Percentiles rank a stretch among this genome's conserved stretches.
Evolutionary conservation across 1,140 invertebrate species (phyloP).

Genomic region (Drosophila ironensis): DNA sequence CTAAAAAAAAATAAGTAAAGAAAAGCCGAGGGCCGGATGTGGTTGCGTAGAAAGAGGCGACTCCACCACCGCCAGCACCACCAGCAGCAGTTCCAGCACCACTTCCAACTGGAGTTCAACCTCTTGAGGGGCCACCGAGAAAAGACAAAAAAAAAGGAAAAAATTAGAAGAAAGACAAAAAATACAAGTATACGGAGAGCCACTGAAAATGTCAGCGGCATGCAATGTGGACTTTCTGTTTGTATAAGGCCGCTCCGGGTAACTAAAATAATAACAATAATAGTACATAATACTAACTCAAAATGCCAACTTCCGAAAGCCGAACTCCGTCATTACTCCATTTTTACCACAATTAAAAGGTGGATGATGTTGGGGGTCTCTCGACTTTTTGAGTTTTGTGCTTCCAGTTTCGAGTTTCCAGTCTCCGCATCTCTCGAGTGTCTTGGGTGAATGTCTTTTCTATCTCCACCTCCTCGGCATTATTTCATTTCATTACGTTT

Average conservation of each 20-base stretch:
- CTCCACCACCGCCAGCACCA: slow-evolving; percentile 8
- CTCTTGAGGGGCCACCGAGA: slow-evolving; percentile 2
- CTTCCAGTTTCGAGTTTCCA: background rate
- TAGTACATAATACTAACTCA: slow-evolving; percentile 67
- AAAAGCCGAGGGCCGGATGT: slow-evolving; percentile 58
- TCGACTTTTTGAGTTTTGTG: slow-evolving; percentile 4
- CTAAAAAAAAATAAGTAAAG: slow-evolving; percentile 8
- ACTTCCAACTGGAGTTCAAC: background rate
- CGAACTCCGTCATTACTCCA: slow-evolving; percentile 55
- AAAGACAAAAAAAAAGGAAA: background rate
- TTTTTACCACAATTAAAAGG: slow-evolving; percentile 66
- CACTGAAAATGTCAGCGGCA: too few species aligned
- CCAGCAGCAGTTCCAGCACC: background rate
- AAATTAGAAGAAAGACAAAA: too few species aligned
- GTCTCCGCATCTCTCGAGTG: background rate
- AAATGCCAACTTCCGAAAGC: slow-evolving; percentile 69
- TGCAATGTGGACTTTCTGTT: slow-evolving; percentile 63
- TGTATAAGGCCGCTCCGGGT: slow-evolving; percentile 35
- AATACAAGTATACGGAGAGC: too few species aligned
- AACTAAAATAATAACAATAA: slow-evolving; percentile 72
- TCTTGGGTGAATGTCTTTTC: slow-evolving; percentile 37
- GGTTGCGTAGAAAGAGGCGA: slow-evolving; percentile 61
- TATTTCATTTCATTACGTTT: slow-evolving; percentile 29
- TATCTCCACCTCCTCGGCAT: slow-evolving; percentile 23
- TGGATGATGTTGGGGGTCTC: slow-evolving; percentile 26